Conservation (phyloP, 2,888 invertebrate species). For the Sipha maydis region DNA sequence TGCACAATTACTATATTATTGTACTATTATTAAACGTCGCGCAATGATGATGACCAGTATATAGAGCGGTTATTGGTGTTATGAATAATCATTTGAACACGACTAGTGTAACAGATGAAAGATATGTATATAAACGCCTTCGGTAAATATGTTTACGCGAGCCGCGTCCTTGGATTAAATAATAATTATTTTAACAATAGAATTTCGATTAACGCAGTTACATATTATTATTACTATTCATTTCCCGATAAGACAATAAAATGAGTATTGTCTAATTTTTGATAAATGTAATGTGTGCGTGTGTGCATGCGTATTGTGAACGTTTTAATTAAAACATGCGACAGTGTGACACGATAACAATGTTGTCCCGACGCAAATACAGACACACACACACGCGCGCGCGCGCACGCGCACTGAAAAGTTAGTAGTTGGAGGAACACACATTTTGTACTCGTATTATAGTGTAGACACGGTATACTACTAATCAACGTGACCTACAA, state of each 20-base stretch:
- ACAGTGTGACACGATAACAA: conserved; percentile 19
- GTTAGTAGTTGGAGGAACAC: too few relatives aligned
- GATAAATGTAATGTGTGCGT: conserved; percentile 17
- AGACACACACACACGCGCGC: not conserved
- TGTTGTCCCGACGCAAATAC: conserved; percentile 7
- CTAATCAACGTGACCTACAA: not conserved
- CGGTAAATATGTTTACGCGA: conserved; percentile 9
- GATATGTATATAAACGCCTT: not conserved
- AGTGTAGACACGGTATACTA: not conserved
- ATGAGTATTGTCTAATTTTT: conserved; percentile 33
- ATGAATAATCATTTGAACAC: conserved; percentile 39
- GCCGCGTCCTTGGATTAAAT: conserved; percentile 34
- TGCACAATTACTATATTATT: not conserved
- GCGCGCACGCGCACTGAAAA: not conserved
- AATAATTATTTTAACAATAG: conserved; percentile 43
- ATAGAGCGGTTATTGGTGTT: not conserved
- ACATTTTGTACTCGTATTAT: too few relatives aligned
- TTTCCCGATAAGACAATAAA: conserved; percentile 41
- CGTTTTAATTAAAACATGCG: conserved; percentile 32
- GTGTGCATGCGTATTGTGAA: conserved; percentile 6
- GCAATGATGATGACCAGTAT: not conserved
- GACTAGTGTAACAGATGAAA: conserved; percentile 7
- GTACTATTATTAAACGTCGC: not conserved
- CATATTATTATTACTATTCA: conserved; percentile 5
- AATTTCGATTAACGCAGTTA: conserved; percentile 37